Conservation (phyloP, 2,797 vertebrate species). For the Rhyacichthys aspro region DNA sequence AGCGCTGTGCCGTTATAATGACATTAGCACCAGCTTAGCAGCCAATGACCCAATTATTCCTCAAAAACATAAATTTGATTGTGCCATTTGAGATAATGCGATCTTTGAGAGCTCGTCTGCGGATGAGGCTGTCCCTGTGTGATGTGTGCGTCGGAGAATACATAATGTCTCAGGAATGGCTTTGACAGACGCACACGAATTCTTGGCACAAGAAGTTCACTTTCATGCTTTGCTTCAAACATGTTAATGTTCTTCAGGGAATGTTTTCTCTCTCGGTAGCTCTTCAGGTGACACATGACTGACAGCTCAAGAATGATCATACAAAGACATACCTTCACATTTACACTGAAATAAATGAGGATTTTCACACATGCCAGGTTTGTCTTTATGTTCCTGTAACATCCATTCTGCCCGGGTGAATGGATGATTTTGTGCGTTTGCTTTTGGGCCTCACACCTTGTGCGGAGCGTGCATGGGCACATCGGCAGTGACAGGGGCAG, state of each 20-base stretch:
- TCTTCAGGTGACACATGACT: constrained; percentile 31
- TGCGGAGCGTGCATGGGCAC: constrained; percentile 48
- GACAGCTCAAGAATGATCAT: constrained; percentile 22
- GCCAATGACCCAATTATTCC: constrained; percentile 67
- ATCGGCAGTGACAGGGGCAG: constrained; percentile 31
- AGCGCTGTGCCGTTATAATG: constrained; percentile 56
- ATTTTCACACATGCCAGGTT: constrained; percentile 13
- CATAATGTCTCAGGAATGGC: constrained; percentile 53
- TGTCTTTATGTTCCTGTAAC: constrained; percentile 4
- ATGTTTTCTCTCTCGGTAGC: constrained; percentile 28
- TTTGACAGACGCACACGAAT: constrained; percentile 36
- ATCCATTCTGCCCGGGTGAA: constrained; percentile 18
- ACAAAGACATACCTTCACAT: constrained; percentile 23
- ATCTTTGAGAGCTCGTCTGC: constrained; percentile 59
- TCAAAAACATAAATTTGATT: constrained; percentile 54
- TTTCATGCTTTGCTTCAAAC: constrained; percentile 35
- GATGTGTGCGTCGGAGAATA: constrained; percentile 19
- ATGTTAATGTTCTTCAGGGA: constrained; percentile 25
- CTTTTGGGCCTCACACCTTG: constrained; percentile 33
- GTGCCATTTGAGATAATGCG: constrained; percentile 61
- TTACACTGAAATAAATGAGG: constrained; percentile 11
- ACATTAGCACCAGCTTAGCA: constrained; percentile 62
- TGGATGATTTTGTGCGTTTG: constrained; percentile 32
- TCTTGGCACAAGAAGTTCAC: constrained; percentile 22
- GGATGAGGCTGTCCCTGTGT: background rate